Evolutionary conservation across 2,797 vertebrate species (phyloP).

Genomic region (Leptatherina wallacei): DNA sequence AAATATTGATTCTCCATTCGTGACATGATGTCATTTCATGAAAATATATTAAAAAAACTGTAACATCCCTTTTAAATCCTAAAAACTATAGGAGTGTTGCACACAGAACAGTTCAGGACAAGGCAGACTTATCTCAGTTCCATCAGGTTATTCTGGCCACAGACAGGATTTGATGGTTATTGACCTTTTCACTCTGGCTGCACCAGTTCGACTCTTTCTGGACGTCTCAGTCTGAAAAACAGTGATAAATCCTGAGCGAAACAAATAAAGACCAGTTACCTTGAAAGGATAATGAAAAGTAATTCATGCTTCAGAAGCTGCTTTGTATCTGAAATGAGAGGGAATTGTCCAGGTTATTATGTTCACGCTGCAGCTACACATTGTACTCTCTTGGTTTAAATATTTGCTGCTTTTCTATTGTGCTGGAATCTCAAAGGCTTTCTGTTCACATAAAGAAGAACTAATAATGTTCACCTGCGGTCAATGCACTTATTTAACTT

Average conservation of each 20-base stretch:
- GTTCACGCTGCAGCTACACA: background rate
- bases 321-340: background rate
- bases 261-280: background rate
- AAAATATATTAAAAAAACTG: no score
- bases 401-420: background rate
- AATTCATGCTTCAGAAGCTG: background rate
- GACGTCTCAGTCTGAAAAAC: background rate
- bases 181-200: background rate
- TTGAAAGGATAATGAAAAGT: background rate
- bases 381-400: background rate
- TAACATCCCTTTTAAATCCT: no score
- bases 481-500: background rate
- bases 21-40: no score
- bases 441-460: constrained; percentile 5
- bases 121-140: background rate
- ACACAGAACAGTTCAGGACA: background rate
- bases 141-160: background rate
- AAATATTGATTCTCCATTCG: no score
- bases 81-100: no score
- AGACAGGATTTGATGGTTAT: background rate
- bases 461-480: constrained; percentile 8
- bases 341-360: background rate
- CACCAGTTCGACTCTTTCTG: background rate
- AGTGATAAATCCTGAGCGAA: background rate
- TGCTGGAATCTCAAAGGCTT: constrained; percentile 11